Evolutionary conservation across 2,888 invertebrate genomes (phyloP), one percentile per base, ranked within the genome.

Genomic region (Sarcophaga variegata): DNA sequence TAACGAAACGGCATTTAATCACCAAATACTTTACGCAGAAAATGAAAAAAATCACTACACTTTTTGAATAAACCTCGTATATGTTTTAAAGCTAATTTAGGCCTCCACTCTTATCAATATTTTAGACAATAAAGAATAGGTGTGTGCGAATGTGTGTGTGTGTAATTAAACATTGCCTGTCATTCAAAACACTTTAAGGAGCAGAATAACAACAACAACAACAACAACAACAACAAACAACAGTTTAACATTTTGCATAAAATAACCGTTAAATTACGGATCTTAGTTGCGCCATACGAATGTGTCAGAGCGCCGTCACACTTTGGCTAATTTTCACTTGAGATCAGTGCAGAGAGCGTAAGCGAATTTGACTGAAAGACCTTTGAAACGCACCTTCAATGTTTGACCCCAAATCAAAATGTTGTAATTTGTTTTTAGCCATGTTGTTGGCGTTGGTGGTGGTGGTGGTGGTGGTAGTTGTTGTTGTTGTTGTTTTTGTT

Each of bases 321-420:
- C 75, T 84, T 79, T 80, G 75, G 80, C 79, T 80, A 76, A 85
- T 85, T 81, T 81, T 66, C 76, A 76, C 71, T 76, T 76, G 25
- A 85, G 84, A 84, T 76, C 76, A 76, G 47, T 22, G 69, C 60
- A 37, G 22, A 54, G 47, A 75, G 25, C 66, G 14, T 45, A 62
- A 17, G 10, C 17, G 22, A 62, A 20, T 8, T 75, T 76, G 75
- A 71, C 75, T 72, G 10, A 71, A 76, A 79, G 84, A 87, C 87
- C 81, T 84, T 76, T 84, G 45, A 62, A 87, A 87, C 87, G 84
- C 84, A 87, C 84, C 87, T 84, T 76, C 54, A 87, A 87, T 87
- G 84, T 82, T 87, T 87, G 87, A 84, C 84, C 87, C 76, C 84
- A 81, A 87, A 87, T 81, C 84, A 81, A 87, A 87, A 79, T 87